A percentile compares a stretch with the other conserved stretches of the same genome.
Conservation (phyloP, 2,797 vertebrate species). For the Odontamblyopus rebecca region DNA sequence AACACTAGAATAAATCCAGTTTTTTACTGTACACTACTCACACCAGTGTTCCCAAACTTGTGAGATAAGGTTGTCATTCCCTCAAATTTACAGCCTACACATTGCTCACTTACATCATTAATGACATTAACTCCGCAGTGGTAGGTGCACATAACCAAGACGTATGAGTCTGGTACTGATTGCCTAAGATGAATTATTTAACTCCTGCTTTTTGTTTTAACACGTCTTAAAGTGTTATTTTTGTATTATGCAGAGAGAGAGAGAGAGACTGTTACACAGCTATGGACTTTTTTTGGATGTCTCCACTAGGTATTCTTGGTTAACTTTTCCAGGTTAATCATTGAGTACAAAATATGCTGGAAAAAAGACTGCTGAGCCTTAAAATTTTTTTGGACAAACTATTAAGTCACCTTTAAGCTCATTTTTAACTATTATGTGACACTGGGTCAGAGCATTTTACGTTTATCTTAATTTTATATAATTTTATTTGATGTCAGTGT, state of each 20-base stretch:
- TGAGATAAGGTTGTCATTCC: not conserved
- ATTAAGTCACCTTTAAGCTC: slow-evolving; percentile 24
- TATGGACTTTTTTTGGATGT: not conserved
- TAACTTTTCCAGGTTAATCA: slow-evolving; percentile 23
- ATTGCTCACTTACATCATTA: too few species aligned
- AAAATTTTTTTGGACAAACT: slow-evolving; percentile 43
- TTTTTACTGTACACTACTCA: slow-evolving; percentile 51
- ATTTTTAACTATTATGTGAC: slow-evolving; percentile 21
- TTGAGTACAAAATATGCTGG: slow-evolving; percentile 56
- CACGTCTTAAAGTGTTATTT: slow-evolving; percentile 10
- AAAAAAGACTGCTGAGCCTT: slow-evolving; percentile 23
- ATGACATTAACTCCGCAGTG: not conserved
- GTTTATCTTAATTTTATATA: slow-evolving; percentile 14
- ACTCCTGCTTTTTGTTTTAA: slow-evolving; percentile 13
- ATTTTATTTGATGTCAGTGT: slow-evolving; percentile 21
- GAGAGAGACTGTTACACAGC: slow-evolving; percentile 4
- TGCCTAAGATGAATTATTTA: slow-evolving; percentile 7
- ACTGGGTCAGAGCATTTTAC: slow-evolving; percentile 5
- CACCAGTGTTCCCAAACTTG: slow-evolving; percentile 10
- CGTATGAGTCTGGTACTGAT: not conserved
- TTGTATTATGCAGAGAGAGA: slow-evolving; percentile 6
- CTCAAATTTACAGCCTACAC: too few species aligned
- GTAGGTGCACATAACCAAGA: not conserved
- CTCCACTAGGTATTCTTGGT: slow-evolving; percentile 9
- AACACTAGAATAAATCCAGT: slow-evolving; percentile 45